Conservation (phyloP, 1,140 invertebrate genomes). For the Octopus bimaculoides region DNA sequence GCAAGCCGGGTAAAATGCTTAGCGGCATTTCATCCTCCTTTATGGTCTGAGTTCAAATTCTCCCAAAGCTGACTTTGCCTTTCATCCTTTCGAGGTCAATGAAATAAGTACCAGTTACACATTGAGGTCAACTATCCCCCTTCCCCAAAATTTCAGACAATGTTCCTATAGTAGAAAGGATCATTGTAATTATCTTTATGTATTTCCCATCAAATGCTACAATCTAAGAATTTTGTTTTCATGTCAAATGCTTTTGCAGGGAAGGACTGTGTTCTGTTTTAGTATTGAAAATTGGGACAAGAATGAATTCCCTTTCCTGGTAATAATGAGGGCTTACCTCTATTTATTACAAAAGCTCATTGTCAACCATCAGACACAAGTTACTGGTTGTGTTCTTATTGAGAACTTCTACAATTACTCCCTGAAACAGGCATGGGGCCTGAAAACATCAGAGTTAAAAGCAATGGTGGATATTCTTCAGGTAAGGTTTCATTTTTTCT, state of each 20-base stretch:
- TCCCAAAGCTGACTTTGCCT: too few relatives aligned
- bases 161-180: too few relatives aligned
- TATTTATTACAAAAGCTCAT: background rate
- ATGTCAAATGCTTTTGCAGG: background rate
- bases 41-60: too few relatives aligned
- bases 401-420: slow-evolving; percentile 2
- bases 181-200: too few relatives aligned
- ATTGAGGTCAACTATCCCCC: too few relatives aligned
- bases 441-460: background rate
- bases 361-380: background rate
- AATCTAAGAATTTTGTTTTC: too few relatives aligned
- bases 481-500: background rate
- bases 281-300: background rate
- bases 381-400: background rate
- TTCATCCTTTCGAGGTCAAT: too few relatives aligned
- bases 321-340: background rate
- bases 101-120: too few relatives aligned
- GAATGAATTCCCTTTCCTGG: background rate
- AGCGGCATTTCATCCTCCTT: too few relatives aligned
- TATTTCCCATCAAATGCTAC: too few relatives aligned
- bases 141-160: too few relatives aligned
- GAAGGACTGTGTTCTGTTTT: background rate
- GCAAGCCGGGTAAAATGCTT: too few relatives aligned
- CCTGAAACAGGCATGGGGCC: background rate
- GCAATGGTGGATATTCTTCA: slow-evolving; percentile 1